These are phyloP conservation scores for Lochmaea capreae DNA, from an alignment of 2,888 invertebrate genomes.

Conservation along the genomic window DNA sequence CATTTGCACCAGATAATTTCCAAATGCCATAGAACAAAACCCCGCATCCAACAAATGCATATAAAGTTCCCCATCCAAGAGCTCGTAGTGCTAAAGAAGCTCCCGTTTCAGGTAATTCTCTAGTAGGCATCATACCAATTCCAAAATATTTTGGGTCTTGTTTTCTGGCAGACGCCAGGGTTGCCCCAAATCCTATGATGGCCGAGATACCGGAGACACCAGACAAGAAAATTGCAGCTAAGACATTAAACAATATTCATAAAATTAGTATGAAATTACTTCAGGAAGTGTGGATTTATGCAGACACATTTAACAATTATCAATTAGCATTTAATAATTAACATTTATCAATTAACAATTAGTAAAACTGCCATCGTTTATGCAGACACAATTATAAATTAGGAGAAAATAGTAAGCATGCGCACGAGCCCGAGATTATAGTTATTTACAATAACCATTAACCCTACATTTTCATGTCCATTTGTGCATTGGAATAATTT, in stretches of 20 bases:
- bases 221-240: slow-evolving; percentile 79
- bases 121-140: slow-evolving; percentile 74
- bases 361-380: too few species aligned
- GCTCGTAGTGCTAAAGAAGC: slow-evolving; percentile 83
- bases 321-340: too few species aligned
- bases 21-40: slow-evolving; percentile 85
- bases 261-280: not conserved
- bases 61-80: slow-evolving; percentile 87
- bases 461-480: too few species aligned
- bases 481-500: too few species aligned
- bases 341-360: too few species aligned
- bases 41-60: slow-evolving; percentile 87
- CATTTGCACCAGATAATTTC: slow-evolving; percentile 88
- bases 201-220: slow-evolving; percentile 83
- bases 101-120: slow-evolving; percentile 80
- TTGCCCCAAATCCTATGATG: slow-evolving; percentile 83
- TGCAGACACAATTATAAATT: too few species aligned
- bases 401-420: too few species aligned
- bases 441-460: too few species aligned
- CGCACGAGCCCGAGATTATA: too few species aligned
- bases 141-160: slow-evolving; percentile 83
- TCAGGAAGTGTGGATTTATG: too few species aligned
- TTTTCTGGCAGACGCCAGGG: slow-evolving; percentile 82
- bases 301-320: too few species aligned
- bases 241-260: slow-evolving; percentile 52